phyloP scores from a whole-genome alignment of 2,797 vertebrate species.

The Gymnocypris eckloni region DNA sequence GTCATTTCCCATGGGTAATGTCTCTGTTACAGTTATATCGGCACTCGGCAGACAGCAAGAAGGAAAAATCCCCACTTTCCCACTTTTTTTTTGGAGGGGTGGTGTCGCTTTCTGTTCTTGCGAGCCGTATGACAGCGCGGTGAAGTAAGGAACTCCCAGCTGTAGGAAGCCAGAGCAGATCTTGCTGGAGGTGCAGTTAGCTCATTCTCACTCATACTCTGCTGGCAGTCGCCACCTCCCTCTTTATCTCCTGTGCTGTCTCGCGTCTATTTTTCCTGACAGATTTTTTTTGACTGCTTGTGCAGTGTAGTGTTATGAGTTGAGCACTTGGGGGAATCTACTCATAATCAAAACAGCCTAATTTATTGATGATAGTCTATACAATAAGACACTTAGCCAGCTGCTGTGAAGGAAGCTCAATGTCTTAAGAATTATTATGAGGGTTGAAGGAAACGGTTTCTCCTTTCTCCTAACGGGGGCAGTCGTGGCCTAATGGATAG shows the following conservation, averaged over 20 bases:
- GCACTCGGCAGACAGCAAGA: slow-evolving; percentile 19
- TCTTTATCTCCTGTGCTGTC: slow-evolving; percentile 20
- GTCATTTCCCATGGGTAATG: slow-evolving; percentile 52
- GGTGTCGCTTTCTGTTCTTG: slow-evolving; percentile 42
- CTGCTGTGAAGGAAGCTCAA: slow-evolving; percentile 59
- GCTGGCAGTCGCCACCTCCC: slow-evolving; percentile 36
- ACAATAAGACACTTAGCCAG: slow-evolving; percentile 66
- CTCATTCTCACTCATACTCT: slow-evolving; percentile 47
- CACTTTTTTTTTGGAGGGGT: slow-evolving; percentile 18
- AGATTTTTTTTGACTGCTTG: slow-evolving; percentile 44
- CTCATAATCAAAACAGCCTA: slow-evolving; percentile 65
- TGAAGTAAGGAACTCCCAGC: slow-evolving; percentile 69
- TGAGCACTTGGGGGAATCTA: slow-evolving; percentile 64
- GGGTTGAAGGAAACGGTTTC: slow-evolving; percentile 11
- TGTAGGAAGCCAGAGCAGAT: slow-evolving; percentile 56
- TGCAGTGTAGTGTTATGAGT: slow-evolving; percentile 56
- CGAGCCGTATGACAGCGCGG: slow-evolving; percentile 63
- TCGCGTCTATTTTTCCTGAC: slow-evolving; percentile 49
- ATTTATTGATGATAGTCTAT: slow-evolving; percentile 71
- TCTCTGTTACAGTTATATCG: slow-evolving; percentile 52
- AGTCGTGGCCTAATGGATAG: too few relatives aligned
- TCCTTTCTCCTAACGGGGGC: not conserved
- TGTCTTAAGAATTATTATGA: not conserved
- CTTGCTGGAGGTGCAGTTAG: slow-evolving; percentile 56
- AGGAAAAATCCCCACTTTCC: slow-evolving; percentile 40